Conservation (phyloP, 35 echinoderm and acorn worm species). For the Apostichopus parvimensis region DNA sequence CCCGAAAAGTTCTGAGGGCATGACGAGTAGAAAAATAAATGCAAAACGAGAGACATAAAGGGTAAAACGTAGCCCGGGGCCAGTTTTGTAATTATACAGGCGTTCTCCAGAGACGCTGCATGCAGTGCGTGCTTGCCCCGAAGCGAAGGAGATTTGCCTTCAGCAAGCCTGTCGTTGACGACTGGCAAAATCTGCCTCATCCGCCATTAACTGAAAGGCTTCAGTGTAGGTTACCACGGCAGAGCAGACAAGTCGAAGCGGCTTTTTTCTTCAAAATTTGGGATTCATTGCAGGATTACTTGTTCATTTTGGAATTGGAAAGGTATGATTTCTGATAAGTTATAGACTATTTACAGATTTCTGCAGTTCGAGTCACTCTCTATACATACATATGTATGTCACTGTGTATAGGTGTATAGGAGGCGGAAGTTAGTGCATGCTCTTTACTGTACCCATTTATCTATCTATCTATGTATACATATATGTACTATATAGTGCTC, state of each 20-base stretch:
- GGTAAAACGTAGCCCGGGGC: constrained; percentile 59
- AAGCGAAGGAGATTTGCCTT: constrained; percentile 59
- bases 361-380: neutral
- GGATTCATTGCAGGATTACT: constrained; percentile 52
- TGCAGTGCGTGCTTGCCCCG: constrained; percentile 57
- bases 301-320: constrained; percentile 28
- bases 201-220: constrained; percentile 44
- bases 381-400: neutral
- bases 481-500: no score
- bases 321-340: constrained; percentile 47
- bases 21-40: constrained; percentile 61
- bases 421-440: neutral
- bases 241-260: constrained; percentile 7
- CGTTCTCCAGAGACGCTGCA: constrained; percentile 43
- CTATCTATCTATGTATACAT: no score
- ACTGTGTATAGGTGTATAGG: neutral
- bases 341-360: neutral
- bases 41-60: constrained; percentile 65
- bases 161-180: constrained; percentile 57
- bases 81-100: constrained; percentile 60
- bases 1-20: constrained; percentile 51
- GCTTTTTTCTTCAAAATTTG: constrained; percentile 8
- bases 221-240: constrained; percentile 36
- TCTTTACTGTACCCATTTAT: neutral
- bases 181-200: constrained; percentile 55